Evolutionary conservation across 2,888 invertebrate genomes (phyloP), one percentile per base, ranked within the genome.

Genomic region (Polydrusus tereticollis): DNA sequence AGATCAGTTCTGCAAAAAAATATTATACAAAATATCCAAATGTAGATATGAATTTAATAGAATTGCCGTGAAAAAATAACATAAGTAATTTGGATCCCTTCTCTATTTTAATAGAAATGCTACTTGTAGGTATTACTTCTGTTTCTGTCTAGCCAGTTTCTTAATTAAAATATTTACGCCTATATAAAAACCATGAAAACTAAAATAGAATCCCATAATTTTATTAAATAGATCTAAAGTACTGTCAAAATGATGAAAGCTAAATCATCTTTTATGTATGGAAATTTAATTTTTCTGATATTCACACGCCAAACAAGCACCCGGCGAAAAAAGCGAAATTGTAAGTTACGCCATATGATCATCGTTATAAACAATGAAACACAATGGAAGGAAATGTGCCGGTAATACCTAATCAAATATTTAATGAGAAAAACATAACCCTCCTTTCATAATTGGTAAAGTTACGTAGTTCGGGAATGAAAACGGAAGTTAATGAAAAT

Each of bases 381-480:
- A 47, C 47, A 50, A 26, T 26, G 50, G 26, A 50, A 50, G 50
- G 50, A 50, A 50, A 50, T 14, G 50, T 26, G 26, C 50, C 14
- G 50, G 50, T 26, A 26, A 14, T 50, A 26, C 26, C 14, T 26
- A 23, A 50, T 50, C 23, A 50, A 14, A 50, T 2, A 23, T 50
- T 23, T 26, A 50, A 50, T 50, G 23, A 26, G 50, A 23, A 26
- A 50, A 50, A 50, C 20, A 50, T 50, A 50, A 23, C 21, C 10
- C 26, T 50, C 26, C 7, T 21, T 50, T 50, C 14, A 26, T 50
- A 23, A 50, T 50, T 50, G 26, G 26, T 8, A 50, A 50, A 47
- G 47, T 47, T 10, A 5, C 7, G 41, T 43, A 43, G 41, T 43
- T 43, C 16, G 14, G 7, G 41, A 43, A 16, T 16, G 41, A 14